These are phyloP conservation scores for Thereva nobilitata DNA, from an alignment of 2,888 invertebrate species.

Conservation along the genomic window DNA sequence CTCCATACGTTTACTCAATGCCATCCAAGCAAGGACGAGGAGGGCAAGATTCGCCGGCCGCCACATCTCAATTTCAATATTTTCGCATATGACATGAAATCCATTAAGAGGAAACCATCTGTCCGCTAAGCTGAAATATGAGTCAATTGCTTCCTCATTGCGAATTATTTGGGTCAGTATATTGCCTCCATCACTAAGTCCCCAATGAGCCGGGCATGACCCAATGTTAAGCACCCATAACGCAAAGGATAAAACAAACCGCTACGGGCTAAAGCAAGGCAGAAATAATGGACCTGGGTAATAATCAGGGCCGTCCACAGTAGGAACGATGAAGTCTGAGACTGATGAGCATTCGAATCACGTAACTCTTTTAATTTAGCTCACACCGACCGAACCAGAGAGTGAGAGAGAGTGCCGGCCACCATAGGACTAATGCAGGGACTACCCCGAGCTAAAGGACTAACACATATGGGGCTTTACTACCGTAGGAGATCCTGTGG, in stretches of 20 bases:
- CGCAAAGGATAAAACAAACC: conserved; percentile 21
- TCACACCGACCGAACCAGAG: conserved; percentile 12
- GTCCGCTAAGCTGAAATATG: conserved; percentile 10
- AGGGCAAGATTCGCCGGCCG: too few relatives aligned
- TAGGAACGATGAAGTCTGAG: not conserved
- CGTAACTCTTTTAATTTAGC: conserved; percentile 37
- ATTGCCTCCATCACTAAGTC: conserved; percentile 5
- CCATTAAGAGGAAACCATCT: not conserved
- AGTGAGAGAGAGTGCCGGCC: not conserved
- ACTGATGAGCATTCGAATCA: conserved; percentile 28
- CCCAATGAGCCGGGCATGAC: conserved; percentile 11
- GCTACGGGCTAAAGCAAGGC: conserved; percentile 8
- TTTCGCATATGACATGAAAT: not conserved
- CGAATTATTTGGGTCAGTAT: not conserved
- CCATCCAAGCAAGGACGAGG: too few relatives aligned
- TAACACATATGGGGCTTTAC: conserved; percentile 5
- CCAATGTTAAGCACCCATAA: conserved; percentile 20
- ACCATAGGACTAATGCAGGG: not conserved
- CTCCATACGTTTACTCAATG: too few relatives aligned
- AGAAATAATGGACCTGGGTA: conserved; percentile 24
- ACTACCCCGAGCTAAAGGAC: not conserved
- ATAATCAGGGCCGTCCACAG: conserved; percentile 27
- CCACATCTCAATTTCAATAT: not conserved
- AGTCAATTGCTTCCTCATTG: conserved; percentile 17
- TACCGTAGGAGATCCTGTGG: not conserved